Conservation (phyloP, 2,113 vertebrate genomes). For the Taurulus bubalis region DNA sequence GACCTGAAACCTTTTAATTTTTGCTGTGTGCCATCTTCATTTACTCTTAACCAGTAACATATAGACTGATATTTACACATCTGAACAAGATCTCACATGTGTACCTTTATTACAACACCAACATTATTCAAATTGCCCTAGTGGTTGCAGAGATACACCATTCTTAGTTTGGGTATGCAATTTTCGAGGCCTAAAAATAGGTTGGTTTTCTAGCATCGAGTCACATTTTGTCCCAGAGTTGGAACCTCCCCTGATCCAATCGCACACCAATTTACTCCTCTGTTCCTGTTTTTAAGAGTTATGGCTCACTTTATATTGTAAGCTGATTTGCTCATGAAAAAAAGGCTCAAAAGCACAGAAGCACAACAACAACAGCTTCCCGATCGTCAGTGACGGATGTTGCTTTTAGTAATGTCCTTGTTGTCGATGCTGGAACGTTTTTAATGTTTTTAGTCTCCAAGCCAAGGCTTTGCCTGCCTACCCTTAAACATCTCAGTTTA, state of each 20-base stretch:
- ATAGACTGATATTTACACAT: too few species aligned
- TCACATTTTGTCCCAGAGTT: constrained; percentile 9
- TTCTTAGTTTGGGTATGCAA: too few species aligned
- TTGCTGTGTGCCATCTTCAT: too few species aligned
- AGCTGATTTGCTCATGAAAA: neutral
- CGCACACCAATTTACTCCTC: neutral
- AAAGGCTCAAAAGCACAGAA: too few species aligned
- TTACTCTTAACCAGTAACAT: too few species aligned
- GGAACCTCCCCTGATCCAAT: neutral
- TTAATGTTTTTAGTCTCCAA: constrained; percentile 3
- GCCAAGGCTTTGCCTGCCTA: neutral
- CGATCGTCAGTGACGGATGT: neutral
- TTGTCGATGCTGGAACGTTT: neutral
- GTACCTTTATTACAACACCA: too few species aligned
- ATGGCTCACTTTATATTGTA: neutral
- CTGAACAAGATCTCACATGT: too few species aligned
- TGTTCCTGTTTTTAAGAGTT: neutral
- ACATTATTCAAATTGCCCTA: too few species aligned
- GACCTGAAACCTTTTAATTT: too few species aligned
- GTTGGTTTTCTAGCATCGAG: too few species aligned
- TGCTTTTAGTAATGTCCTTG: constrained; percentile 11
- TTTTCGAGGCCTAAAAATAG: too few species aligned
- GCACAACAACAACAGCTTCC: neutral
- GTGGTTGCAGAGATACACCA: too few species aligned
- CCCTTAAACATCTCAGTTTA: neutral